These are phyloP conservation scores for Clinocottus analis DNA, from an alignment of 2,113 vertebrate genomes.

Conservation along the genomic window DNA sequence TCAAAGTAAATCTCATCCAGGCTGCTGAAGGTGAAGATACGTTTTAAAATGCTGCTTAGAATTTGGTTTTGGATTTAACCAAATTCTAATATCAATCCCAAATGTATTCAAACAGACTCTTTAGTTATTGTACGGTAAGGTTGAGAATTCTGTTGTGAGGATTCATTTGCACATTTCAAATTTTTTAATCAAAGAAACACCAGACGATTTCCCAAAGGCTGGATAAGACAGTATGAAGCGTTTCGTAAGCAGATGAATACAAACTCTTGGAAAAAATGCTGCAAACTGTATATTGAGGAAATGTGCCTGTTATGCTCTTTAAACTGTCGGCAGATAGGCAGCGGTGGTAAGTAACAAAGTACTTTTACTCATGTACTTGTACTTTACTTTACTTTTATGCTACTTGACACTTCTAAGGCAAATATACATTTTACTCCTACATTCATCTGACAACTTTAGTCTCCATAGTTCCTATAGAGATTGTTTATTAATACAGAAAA, in stretches of 20 bases:
- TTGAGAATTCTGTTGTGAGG: neutral
- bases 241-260: neutral
- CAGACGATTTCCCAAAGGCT: neutral
- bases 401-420: neutral
- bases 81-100: neutral
- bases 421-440: neutral
- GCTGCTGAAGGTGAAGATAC: conserved; percentile 13
- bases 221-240: neutral
- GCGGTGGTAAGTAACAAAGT: neutral
- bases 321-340: neutral
- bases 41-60: conserved; percentile 6
- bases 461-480: neutral
- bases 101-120: neutral
- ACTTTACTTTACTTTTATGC: neutral
- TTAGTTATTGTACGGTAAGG: neutral
- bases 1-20: conserved; percentile 22
- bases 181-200: neutral
- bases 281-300: neutral
- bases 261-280: neutral
- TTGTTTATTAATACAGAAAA: neutral
- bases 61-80: neutral
- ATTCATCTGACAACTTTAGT: neutral
- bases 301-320: neutral
- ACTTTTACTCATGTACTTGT: neutral
- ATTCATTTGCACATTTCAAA: neutral